Evolutionary conservation across 2,113 vertebrate genomes (phyloP), one percentile per base, ranked within the genome.

Genomic region (Terrapene triunguis): DNA sequence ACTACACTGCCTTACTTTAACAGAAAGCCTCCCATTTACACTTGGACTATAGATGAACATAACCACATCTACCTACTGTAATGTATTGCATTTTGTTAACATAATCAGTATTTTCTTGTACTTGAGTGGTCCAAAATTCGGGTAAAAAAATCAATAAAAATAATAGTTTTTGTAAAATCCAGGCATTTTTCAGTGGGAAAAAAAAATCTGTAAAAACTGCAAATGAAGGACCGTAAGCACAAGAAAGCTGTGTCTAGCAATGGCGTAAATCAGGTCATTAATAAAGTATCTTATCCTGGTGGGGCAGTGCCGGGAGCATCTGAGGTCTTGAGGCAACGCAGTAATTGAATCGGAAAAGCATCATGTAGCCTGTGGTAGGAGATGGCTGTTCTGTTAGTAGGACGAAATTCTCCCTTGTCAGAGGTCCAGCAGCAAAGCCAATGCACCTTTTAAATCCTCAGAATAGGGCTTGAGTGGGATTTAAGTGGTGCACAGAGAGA

Each of bases 251-350:
- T 1, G 0, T 85, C 88, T 83, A 81, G 9, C 74, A 79, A 69
- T 25, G n/a, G 32, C 8, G 17, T 10, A 50, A 35, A 72, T 21
- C 85, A 54, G 16, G 35, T 1, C 0, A 29, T 78, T 29, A 78
- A 47, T 78, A 78, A 78, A 78, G 22, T 78, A 44, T 29, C 42
- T 47, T 47, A 13, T 27, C 44, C 44, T 14, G 25, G 19, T 14
- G 57, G 27, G 57, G 5, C 57, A 78, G n/a, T 22, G n/a, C n/a
- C 4, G 5, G 22, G 13, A 95, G 79, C 24, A 51, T 80, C 38
- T 2, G 65, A 89, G 42, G 29, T 69, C 85, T 89, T 83, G 89
- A 88, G 0, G 0, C 79, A 42, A 44, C 1, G 38, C 65, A 72
- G n/a, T 76, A 44, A 9, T 7, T 27, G 42, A 44, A 6, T 53